A percentile compares a stretch with the other conserved stretches of the same genome.
Conservation (phyloP, 2,113 vertebrate species). For the Hypanus sabinus region DNA sequence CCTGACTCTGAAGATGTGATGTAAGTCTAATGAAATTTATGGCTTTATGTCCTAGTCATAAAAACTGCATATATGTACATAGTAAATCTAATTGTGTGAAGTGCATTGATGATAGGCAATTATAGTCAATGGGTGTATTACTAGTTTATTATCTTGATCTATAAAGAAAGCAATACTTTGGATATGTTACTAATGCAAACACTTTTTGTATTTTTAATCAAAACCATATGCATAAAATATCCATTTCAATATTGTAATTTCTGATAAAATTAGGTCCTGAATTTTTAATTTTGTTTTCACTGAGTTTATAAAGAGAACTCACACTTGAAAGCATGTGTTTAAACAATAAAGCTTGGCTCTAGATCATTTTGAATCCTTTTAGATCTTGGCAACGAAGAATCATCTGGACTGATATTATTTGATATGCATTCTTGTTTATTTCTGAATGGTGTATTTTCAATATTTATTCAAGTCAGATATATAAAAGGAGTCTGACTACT, state of each 20-base stretch:
- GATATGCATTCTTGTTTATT: background rate
- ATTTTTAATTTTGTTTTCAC: background rate
- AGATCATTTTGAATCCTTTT: background rate
- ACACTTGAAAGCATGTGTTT: background rate
- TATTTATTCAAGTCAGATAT: background rate
- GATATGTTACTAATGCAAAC: slow-evolving; percentile 37
- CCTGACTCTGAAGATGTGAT: slow-evolving; percentile 42
- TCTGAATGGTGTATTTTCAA: background rate
- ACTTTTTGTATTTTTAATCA: slow-evolving; percentile 7
- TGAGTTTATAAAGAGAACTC: too few species aligned
- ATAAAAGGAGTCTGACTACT: background rate
- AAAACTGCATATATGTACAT: slow-evolving; percentile 43
- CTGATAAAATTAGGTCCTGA: background rate
- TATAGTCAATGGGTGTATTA: slow-evolving; percentile 31
- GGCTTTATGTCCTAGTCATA: slow-evolving; percentile 49
- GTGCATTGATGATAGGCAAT: slow-evolving; percentile 40
- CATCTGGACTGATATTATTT: background rate
- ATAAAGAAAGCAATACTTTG: slow-evolving; percentile 39
- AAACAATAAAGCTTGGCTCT: background rate
- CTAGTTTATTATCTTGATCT: slow-evolving; percentile 40
- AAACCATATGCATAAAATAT: slow-evolving; percentile 30
- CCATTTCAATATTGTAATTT: background rate
- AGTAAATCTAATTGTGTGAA: slow-evolving; percentile 41
- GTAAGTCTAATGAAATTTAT: slow-evolving; percentile 47
- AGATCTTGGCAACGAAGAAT: background rate